A percentile compares a stretch with the other conserved stretches of the same genome.
Evolutionary conservation across 2,113 vertebrate genomes (phyloP).

Genomic region (Cricetomys ansorgei): DNA sequence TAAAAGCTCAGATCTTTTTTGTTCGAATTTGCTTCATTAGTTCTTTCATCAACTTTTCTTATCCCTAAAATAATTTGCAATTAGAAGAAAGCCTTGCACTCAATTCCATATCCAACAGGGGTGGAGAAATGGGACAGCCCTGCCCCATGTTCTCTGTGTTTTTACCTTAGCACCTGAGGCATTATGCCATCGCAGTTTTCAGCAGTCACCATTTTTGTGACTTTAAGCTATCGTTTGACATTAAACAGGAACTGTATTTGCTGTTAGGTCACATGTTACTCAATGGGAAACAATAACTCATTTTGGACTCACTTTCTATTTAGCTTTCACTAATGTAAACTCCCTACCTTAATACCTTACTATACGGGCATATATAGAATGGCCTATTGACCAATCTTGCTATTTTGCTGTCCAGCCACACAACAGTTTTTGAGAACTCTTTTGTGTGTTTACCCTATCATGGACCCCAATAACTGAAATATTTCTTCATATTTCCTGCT

Average conservation of each 20-base stretch:
- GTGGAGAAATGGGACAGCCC: constrained; percentile 3
- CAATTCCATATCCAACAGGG: background rate
- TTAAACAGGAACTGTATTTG: constrained; percentile 63
- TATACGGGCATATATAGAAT: constrained; percentile 39
- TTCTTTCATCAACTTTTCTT: constrained; percentile 43
- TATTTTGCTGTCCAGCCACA: constrained; percentile 51
- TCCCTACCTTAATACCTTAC: constrained; percentile 50
- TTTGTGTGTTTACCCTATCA: constrained; percentile 63
- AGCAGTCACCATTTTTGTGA: constrained; percentile 54
- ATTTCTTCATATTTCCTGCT: constrained; percentile 50
- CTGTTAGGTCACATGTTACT: constrained; percentile 57
- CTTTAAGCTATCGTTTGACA: constrained; percentile 67
- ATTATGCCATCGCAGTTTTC: background rate
- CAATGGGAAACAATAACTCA: constrained; percentile 61
- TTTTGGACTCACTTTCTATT: constrained; percentile 69
- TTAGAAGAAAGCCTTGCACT: constrained; percentile 40
- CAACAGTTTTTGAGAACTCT: constrained; percentile 65
- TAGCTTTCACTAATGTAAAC: constrained; percentile 67
- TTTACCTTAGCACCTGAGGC: constrained; percentile 53
- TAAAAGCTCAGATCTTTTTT: constrained; percentile 56
- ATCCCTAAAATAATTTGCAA: constrained; percentile 36
- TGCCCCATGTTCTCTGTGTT: constrained; percentile 36
- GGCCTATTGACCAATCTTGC: constrained; percentile 43
- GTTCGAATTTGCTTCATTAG: constrained; percentile 61
- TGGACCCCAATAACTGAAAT: constrained; percentile 24